phyloP scores from a whole-genome alignment of 2,888 invertebrate genomes.

The Pharmacophagus antenor region DNA sequence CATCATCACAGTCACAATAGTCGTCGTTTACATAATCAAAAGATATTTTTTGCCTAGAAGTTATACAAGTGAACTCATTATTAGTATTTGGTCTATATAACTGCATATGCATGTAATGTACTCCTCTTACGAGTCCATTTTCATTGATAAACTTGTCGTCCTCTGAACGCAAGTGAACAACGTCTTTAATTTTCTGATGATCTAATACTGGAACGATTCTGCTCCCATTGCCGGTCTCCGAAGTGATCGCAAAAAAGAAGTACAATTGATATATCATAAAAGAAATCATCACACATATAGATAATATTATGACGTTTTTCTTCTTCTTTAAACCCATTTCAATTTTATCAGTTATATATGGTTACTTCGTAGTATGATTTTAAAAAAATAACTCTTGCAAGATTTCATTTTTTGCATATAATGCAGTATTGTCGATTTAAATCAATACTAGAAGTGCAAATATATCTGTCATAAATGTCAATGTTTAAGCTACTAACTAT shows the following conservation, averaged over 20 bases:
- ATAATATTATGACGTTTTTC: conserved; percentile 63
- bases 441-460: not conserved
- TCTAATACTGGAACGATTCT: conserved; percentile 53
- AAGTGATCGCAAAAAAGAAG: conserved; percentile 64
- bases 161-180: conserved; percentile 55
- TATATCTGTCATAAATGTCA: not conserved
- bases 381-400: conserved; percentile 4
- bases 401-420: conserved; percentile 20
- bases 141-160: conserved; percentile 63
- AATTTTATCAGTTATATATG: not conserved
- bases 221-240: conserved; percentile 48
- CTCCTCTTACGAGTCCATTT: conserved; percentile 68
- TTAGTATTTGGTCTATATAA: conserved; percentile 62
- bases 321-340: conserved; percentile 63
- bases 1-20: conserved; percentile 92
- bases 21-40: conserved; percentile 86
- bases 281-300: conserved; percentile 56
- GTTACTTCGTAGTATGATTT: not conserved
- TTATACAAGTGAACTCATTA: conserved; percentile 68
- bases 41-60: conserved; percentile 56
- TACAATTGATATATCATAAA: conserved; percentile 71
- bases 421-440: conserved; percentile 1
- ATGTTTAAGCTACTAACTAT: not conserved
- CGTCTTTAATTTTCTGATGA: conserved; percentile 45
- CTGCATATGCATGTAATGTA: conserved; percentile 54